Percentiles rank a stretch among this genome's conserved stretches.
phyloP scores from a whole-genome alignment of 2,888 invertebrate species.

The Aspidiotus destructor region DNA sequence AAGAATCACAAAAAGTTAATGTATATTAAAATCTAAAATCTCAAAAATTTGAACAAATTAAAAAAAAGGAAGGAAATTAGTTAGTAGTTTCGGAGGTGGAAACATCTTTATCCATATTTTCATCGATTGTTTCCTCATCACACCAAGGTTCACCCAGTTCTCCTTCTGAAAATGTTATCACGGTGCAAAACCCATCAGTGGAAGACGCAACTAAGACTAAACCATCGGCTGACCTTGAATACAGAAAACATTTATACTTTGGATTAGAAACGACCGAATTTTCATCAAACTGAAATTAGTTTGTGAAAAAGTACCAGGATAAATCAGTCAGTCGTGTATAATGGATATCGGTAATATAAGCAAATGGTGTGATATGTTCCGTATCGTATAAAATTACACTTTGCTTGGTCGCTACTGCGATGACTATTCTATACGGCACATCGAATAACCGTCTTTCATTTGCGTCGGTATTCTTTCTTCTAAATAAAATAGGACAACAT shows the following conservation, averaged over 20 bases:
- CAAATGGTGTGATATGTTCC: slow-evolving; percentile 70
- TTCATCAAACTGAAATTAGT: too few species aligned
- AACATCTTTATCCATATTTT: slow-evolving; percentile 4
- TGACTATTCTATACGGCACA: slow-evolving; percentile 69
- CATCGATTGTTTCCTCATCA: not conserved
- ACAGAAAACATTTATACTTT: slow-evolving; percentile 5
- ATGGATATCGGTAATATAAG: slow-evolving; percentile 71
- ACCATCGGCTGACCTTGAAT: slow-evolving; percentile 62
- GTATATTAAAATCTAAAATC: too few species aligned
- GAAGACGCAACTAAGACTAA: slow-evolving; percentile 65
- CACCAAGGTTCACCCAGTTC: slow-evolving; percentile 54
- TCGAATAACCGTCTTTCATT: slow-evolving; percentile 46
- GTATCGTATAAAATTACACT: slow-evolving; percentile 81
- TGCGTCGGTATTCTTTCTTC: slow-evolving; percentile 49
- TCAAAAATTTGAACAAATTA: too few species aligned
- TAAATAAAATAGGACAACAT: slow-evolving; percentile 67
- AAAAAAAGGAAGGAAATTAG: too few species aligned
- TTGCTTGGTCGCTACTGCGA: slow-evolving; percentile 83
- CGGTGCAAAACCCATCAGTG: slow-evolving; percentile 81
- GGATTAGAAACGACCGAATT: not conserved
- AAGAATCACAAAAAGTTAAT: too few species aligned
- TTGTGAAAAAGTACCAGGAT: slow-evolving; percentile 53
- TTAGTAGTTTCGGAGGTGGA: too few species aligned
- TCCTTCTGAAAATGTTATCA: slow-evolving; percentile 62
- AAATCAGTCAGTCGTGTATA: slow-evolving; percentile 80